These are phyloP conservation scores for Melanerpes aurifrons DNA, from an alignment of 2,113 vertebrate genomes.

Conservation along the genomic window DNA sequence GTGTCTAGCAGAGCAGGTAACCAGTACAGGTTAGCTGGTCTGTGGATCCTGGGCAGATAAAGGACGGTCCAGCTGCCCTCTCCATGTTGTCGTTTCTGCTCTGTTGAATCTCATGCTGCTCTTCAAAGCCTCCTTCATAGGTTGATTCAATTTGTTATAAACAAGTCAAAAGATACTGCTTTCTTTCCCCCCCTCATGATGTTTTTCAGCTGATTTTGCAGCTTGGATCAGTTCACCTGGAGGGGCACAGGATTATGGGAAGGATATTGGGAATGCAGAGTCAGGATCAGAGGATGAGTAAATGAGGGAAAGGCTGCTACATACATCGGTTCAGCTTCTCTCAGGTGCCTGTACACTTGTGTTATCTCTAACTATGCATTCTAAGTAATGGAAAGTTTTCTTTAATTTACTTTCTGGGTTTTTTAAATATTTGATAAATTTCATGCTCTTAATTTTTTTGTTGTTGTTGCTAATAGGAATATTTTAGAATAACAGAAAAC, in stretches of 20 bases:
- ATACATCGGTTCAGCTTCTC: neutral
- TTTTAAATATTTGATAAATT: neutral
- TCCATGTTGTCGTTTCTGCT: neutral
- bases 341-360: neutral
- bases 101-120: accelerated
- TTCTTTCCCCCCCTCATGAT: neutral
- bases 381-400: neutral
- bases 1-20: neutral
- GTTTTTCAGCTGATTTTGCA: neutral
- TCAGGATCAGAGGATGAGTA: neutral
- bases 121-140: neutral
- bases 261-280: neutral
- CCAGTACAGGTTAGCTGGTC: neutral
- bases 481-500: neutral
- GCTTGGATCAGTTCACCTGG: neutral
- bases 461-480: neutral
- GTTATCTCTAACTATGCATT: neutral
- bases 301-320: neutral
- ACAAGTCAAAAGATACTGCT: neutral
- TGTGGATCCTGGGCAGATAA: neutral
- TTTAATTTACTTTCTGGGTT: neutral
- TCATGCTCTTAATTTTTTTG: neutral
- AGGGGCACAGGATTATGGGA: neutral
- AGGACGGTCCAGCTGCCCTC: neutral
- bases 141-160: neutral